These are phyloP conservation scores for Phrynocephalus versicolor DNA, from an alignment of 2,113 vertebrate species.

Conservation along the genomic window DNA sequence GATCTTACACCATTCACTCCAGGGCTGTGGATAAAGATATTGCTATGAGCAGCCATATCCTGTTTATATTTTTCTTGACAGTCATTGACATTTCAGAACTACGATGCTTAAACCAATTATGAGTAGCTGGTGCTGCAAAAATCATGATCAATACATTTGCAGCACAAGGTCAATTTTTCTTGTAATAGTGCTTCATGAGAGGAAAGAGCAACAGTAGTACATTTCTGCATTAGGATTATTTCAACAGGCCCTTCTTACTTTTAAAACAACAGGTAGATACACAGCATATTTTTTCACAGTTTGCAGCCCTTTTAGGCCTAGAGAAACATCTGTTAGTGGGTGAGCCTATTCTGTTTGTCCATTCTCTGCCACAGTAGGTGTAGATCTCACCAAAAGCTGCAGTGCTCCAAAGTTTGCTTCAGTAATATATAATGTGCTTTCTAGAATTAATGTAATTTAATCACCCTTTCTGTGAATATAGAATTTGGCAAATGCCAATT, in stretches of 20 bases:
- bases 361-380: background rate
- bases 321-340: background rate
- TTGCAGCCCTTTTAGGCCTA: background rate
- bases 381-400: background rate
- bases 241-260: background rate
- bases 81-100: constrained; percentile 51
- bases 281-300: background rate
- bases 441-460: background rate
- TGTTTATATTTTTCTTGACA: constrained; percentile 55
- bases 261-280: background rate
- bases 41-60: constrained; percentile 30
- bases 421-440: background rate
- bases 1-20: background rate
- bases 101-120: constrained; percentile 65
- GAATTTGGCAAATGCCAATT: background rate
- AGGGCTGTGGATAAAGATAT: constrained; percentile 29
- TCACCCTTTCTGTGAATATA: background rate
- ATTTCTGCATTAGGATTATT: background rate
- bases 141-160: constrained; percentile 64
- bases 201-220: background rate
- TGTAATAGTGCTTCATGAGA: constrained; percentile 46
- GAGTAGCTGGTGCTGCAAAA: constrained; percentile 61
- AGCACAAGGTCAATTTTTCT: constrained; percentile 58
- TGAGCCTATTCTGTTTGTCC: constrained; percentile 37
- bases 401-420: background rate